phyloP scores from a whole-genome alignment of 2,113 vertebrate genomes.

The Mungos mungo region DNA sequence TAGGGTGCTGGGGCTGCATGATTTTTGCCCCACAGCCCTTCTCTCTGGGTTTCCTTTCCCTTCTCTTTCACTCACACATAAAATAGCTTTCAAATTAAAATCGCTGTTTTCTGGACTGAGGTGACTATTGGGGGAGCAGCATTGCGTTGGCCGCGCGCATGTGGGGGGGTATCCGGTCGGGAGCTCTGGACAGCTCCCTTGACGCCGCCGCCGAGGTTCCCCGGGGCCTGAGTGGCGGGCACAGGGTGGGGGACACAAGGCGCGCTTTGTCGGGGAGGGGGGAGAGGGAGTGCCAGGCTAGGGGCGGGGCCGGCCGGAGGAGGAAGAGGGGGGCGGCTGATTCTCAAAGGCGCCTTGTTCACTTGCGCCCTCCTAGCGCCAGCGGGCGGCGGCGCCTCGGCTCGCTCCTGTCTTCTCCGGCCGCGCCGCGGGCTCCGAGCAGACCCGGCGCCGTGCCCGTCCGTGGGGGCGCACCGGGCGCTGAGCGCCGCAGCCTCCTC shows the following conservation, averaged over 20 bases:
- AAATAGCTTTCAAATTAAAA: constrained; percentile 78
- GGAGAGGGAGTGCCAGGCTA: constrained; percentile 49
- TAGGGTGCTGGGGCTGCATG: constrained; percentile 66
- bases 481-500: background rate
- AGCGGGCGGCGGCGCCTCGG: constrained; percentile 65
- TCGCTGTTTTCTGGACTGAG: constrained; percentile 56
- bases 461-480: background rate
- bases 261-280: constrained; percentile 65
- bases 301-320: constrained; percentile 48
- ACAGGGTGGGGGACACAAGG: constrained; percentile 67
- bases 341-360: constrained; percentile 80
- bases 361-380: constrained; percentile 30
- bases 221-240: background rate
- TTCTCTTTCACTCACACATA: constrained; percentile 16
- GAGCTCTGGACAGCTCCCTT: background rate
- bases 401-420: background rate
- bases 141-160: background rate
- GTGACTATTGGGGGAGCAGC: background rate
- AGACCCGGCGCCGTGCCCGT: constrained; percentile 62
- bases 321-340: background rate
- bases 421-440: constrained; percentile 60
- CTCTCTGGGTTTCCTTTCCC: background rate
- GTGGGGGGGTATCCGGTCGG: background rate
- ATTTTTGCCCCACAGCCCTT: constrained; percentile 45
- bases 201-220: background rate